Conservation (phyloP, 1,140 invertebrate species). For the Stratiolaelaps scimitus region DNA sequence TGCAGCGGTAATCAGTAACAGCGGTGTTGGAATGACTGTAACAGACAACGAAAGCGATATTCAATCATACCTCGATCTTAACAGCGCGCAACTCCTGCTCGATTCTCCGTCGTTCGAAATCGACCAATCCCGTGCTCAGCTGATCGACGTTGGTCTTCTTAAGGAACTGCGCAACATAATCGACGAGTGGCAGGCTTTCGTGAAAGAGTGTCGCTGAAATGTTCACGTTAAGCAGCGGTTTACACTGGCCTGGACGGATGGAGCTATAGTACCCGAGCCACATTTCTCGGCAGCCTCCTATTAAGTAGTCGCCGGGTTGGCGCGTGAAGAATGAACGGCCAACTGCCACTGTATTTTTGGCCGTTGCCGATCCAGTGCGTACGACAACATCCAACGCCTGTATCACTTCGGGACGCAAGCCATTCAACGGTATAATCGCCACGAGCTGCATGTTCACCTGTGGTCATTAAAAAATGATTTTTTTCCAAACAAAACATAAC, state of each 20-base stretch:
- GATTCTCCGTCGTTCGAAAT: slow-evolving; percentile 1
- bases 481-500: too few relatives aligned
- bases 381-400: slow-evolving; percentile 12
- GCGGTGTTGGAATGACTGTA: too few relatives aligned
- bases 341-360: not conserved
- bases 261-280: slow-evolving; percentile 35
- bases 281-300: slow-evolving; percentile 33
- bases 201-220: slow-evolving; percentile 33
- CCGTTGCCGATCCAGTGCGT: not conserved
- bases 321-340: slow-evolving; percentile 18
- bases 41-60: too few relatives aligned
- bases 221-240: slow-evolving; percentile 34
- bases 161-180: slow-evolving; percentile 30
- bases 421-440: not conserved
- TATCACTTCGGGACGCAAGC: not conserved
- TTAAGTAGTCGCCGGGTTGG: not conserved
- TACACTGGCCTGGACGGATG: slow-evolving; percentile 33
- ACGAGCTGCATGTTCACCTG: not conserved
- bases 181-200: slow-evolving; percentile 22
- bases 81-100: slow-evolving; percentile 33
- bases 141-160: slow-evolving; percentile 11
- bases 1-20: too few relatives aligned
- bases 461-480: too few relatives aligned
- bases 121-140: slow-evolving; percentile 9
- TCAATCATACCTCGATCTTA: slow-evolving; percentile 27